Percentiles rank a stretch among this genome's conserved stretches.
These are phyloP conservation scores for Habropoda laboriosa DNA, from an alignment of 1,140 invertebrate species.

Conservation along the genomic window DNA sequence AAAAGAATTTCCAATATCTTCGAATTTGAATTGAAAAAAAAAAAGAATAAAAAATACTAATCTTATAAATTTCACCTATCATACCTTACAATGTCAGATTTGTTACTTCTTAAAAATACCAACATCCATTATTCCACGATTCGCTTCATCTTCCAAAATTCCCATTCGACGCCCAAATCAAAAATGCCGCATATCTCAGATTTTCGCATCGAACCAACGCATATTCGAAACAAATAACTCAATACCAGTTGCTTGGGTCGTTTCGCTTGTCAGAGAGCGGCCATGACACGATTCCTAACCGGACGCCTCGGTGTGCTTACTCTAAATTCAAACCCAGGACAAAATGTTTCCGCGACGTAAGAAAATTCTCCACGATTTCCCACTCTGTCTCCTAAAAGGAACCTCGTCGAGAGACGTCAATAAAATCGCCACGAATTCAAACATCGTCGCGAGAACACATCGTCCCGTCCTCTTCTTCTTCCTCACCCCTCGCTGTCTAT, in stretches of 20 bases:
- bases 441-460: background rate
- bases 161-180: too few species aligned
- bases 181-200: background rate
- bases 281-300: conserved; percentile 24
- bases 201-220: background rate
- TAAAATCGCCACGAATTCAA: background rate
- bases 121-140: too few species aligned
- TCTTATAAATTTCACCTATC: too few species aligned
- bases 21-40: too few species aligned
- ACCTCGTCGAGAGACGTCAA: background rate
- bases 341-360: background rate
- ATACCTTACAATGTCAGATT: too few species aligned
- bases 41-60: too few species aligned
- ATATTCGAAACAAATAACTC: background rate
- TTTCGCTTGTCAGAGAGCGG: background rate
- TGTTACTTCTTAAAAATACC: too few species aligned
- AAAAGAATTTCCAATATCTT: too few species aligned
- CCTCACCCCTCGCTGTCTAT: background rate
- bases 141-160: too few species aligned
- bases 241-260: background rate
- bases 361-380: background rate
- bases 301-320: conserved; percentile 39
- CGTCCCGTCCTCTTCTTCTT: background rate
- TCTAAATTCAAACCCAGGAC: conserved; percentile 37
- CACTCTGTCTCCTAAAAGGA: too few species aligned